These are phyloP conservation scores for Hapalemur alaotrensis DNA, from an alignment of 2,797 vertebrate genomes.

Conservation along the genomic window DNA sequence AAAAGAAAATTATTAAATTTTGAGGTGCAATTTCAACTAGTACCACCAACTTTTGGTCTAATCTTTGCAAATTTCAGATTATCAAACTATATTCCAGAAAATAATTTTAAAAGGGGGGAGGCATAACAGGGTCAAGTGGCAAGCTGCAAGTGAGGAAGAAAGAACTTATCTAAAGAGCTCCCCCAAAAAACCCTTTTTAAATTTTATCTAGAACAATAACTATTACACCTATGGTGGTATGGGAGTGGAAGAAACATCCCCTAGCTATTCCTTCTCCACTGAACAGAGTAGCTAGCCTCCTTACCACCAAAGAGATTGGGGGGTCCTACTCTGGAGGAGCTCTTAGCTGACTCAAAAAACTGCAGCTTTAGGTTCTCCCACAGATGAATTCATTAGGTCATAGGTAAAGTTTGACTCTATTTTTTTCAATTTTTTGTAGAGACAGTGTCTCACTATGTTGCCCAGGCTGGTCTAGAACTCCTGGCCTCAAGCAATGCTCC, in stretches of 20 bases:
- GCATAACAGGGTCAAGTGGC: neutral
- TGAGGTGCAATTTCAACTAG: neutral
- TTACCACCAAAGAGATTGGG: neutral
- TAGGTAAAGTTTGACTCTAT: neutral
- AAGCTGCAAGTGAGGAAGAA: neutral
- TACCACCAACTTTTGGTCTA: neutral
- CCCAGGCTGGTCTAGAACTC: no score
- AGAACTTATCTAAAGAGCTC: neutral
- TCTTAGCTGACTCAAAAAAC: neutral
- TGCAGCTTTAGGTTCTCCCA: neutral
- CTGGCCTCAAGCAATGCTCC: no score
- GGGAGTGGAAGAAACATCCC: neutral
- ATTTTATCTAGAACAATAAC: neutral
- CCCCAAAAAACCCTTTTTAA: neutral
- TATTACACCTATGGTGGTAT: neutral
- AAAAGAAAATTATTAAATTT: neutral
- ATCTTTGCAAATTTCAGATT: neutral
- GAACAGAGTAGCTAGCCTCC: neutral
- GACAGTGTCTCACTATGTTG: no score
- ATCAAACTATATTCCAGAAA: neutral
- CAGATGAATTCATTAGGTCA: neutral
- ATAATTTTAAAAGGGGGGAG: neutral
- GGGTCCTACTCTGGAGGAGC: neutral
- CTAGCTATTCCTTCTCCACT: neutral
- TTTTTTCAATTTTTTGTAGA: no score